Evolutionary conservation across 1,140 invertebrate species (phyloP), one percentile per base, ranked within the genome.

Genomic region (Agrilus planipennis): DNA sequence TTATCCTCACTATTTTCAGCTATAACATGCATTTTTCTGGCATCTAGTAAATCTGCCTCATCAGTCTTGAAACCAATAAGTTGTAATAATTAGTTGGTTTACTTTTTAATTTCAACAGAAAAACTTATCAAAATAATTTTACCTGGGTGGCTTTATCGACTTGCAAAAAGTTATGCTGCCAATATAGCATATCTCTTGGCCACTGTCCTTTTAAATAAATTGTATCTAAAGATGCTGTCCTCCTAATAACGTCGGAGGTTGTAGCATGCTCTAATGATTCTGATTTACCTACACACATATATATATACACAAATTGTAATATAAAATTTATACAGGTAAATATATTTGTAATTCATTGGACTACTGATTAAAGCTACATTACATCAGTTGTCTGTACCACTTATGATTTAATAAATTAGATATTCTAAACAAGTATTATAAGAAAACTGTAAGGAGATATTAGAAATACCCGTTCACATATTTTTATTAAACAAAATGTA

Each of bases 81-180:
- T 25, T 7, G n/a, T 11, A 25, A 25, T 7, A 25, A 11, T 11
- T 7, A 25, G n/a, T 7, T 25, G 22, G 22, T 25, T 25, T 25
- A 25, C n/a, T 25, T 7, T 7, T 25, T 7, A 25, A 6, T 11
- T 25, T 25, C 5, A 25, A 25, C n/a, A 25, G n/a, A 25, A 25
- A 25, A 6, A 25, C 22, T 25, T 25, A 25, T 25, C 5, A 5
- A 25, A 25, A 6, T 25, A 25, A 6, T 25, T 25, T 48, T 67
- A 81, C 80, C 72, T 84, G 80, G 50, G 80, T 84, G 32, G 80
- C 74, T 67, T 83, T 84, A 59, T 85, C 77, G 25, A 84, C 71
- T 62, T 81, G 72, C 42, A 83, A 63, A 42, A 72, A 66, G 42
- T 71, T 75, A 50, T 71, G 70, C 59, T 79, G 75, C 44, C 75